These are phyloP conservation scores for Brachyalestes nurse DNA, from an alignment of 2,797 vertebrate genomes.

Conservation along the genomic window DNA sequence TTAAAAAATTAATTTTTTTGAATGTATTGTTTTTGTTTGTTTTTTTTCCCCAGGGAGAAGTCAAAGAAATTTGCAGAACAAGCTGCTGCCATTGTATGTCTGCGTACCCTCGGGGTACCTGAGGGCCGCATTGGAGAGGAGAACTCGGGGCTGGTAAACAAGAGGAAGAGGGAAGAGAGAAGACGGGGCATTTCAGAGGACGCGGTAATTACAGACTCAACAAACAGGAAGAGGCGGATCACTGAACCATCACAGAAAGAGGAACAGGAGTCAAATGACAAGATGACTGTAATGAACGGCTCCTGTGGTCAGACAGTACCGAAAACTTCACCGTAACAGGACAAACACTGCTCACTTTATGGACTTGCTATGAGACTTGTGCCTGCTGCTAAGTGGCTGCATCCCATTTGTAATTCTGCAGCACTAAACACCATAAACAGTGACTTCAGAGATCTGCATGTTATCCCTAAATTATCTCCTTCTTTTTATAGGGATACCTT, in stretches of 20 bases:
- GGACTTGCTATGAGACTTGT: neutral
- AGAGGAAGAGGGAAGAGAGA: constrained; percentile 86
- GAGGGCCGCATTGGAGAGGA: constrained; percentile 85
- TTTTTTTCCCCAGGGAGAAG: constrained; percentile 86
- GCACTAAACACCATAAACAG: neutral
- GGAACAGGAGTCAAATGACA: constrained; percentile 43
- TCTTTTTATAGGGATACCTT: neutral
- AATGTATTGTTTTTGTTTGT: no score
- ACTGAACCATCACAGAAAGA: constrained; percentile 36
- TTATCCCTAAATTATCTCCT: neutral
- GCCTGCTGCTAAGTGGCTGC: constrained; percentile 28
- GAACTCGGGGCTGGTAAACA: constrained; percentile 79
- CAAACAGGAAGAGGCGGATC: constrained; percentile 64
- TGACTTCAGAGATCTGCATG: constrained; percentile 7
- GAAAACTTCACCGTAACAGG: constrained; percentile 8
- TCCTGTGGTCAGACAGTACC: constrained; percentile 41
- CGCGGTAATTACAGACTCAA: constrained; percentile 7
- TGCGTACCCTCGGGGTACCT: constrained; percentile 84
- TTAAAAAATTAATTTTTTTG: no score
- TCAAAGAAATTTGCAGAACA: constrained; percentile 97
- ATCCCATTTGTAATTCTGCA: neutral
- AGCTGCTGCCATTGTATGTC: constrained; percentile 90
- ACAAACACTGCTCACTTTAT: neutral
- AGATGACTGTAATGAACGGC: constrained; percentile 44
- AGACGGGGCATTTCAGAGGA: constrained; percentile 55